Evolutionary conservation across 2,888 invertebrate species (phyloP).

Genomic region (Nesidiocoris tenuis): DNA sequence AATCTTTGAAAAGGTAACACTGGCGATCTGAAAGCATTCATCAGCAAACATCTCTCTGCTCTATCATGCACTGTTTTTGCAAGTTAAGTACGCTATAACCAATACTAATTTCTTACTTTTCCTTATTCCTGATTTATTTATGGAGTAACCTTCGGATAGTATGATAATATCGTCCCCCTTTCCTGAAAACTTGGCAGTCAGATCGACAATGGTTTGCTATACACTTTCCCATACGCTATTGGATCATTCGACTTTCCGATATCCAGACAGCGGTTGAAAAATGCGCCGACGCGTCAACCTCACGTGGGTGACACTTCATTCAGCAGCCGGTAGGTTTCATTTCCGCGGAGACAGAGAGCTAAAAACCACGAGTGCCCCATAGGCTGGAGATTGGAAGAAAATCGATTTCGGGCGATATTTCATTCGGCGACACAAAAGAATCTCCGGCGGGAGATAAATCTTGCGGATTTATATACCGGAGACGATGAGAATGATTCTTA

Average conservation of each 20-base stretch:
- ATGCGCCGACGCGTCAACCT: too few species aligned
- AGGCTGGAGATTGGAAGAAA: not conserved
- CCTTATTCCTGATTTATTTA: too few species aligned
- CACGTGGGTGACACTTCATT: not conserved
- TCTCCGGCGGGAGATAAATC: not conserved
- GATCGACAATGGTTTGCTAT: not conserved
- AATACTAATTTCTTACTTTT: too few species aligned
- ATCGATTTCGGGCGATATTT: not conserved
- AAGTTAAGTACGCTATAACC: too few species aligned
- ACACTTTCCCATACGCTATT: not conserved
- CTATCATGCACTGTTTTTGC: too few species aligned
- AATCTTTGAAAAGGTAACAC: too few species aligned
- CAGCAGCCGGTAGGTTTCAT: not conserved
- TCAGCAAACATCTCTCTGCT: too few species aligned
- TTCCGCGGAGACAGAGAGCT: not conserved
- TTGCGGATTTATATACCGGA: not conserved
- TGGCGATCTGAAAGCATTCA: too few species aligned
- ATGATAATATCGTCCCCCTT: too few species aligned
- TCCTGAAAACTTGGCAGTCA: not conserved
- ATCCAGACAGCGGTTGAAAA: too few species aligned
- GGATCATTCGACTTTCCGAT: too few species aligned
- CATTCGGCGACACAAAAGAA: not conserved
- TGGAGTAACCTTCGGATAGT: too few species aligned
- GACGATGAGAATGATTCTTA: not conserved
- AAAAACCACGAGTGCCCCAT: not conserved